phyloP scores from a whole-genome alignment of 2,113 vertebrate species.

The Anolis sagrei region DNA sequence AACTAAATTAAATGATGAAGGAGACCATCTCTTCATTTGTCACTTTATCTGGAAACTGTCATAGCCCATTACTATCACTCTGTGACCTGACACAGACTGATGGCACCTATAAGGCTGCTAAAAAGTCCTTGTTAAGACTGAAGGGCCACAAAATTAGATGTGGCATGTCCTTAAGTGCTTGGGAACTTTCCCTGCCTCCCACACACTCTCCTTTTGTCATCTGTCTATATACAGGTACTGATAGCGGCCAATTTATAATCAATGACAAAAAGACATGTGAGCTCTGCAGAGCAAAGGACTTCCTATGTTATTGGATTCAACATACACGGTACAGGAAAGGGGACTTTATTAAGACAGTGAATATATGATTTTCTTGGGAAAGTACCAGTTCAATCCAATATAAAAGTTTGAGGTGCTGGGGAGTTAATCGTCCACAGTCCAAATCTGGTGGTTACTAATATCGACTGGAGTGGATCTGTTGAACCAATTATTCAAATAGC shows the following conservation, averaged over 20 bases:
- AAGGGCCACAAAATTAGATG: neutral
- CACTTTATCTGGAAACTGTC: constrained; percentile 30
- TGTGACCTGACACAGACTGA: neutral
- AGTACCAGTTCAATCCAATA: neutral
- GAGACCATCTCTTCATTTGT: constrained; percentile 11
- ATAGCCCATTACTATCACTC: neutral
- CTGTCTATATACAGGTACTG: neutral
- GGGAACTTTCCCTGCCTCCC: neutral
- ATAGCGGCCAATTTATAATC: neutral
- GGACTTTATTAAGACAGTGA: neutral
- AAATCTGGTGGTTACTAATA: too few relatives aligned
- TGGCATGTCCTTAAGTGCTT: neutral
- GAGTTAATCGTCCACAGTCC: too few relatives aligned
- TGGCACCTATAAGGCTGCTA: neutral
- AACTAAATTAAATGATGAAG: constrained; percentile 36
- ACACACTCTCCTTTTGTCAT: neutral
- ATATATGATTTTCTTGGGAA: neutral
- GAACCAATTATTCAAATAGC: too few relatives aligned
- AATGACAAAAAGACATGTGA: neutral
- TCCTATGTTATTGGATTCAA: neutral
- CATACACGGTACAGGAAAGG: neutral
- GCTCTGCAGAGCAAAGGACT: neutral
- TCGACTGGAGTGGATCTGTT: too few relatives aligned
- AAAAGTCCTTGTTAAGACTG: constrained; percentile 11
- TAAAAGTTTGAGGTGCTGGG: too few relatives aligned